Evolutionary conservation across 2,888 invertebrate species (phyloP).

Genomic region (Neria commutata): DNA sequence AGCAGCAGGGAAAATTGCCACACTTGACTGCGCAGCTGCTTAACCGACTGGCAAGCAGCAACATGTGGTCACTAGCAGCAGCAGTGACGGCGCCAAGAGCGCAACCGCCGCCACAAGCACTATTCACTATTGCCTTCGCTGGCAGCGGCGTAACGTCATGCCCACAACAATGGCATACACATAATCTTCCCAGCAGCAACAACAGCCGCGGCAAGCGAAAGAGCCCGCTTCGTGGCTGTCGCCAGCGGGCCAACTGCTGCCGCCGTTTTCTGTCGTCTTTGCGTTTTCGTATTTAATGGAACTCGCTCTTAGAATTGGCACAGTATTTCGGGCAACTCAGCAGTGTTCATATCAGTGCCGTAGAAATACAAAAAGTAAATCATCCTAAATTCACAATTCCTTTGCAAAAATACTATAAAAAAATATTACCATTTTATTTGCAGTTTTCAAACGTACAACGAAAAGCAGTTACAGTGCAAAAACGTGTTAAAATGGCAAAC

Average conservation of each 20-base stretch:
- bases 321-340: slow-evolving; percentile 61
- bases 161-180: slow-evolving; percentile 4
- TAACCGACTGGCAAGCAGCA: slow-evolving; percentile 7
- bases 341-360: slow-evolving; percentile 56
- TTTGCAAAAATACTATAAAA: slow-evolving; percentile 15
- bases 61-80: slow-evolving; percentile 5
- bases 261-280: slow-evolving; percentile 36
- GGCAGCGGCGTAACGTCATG: background rate
- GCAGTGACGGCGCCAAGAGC: background rate
- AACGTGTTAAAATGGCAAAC: slow-evolving; percentile 48
- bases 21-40: slow-evolving; percentile 19
- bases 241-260: slow-evolving; percentile 23
- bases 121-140: background rate
- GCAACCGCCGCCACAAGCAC: slow-evolving; percentile 1
- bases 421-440: slow-evolving; percentile 29
- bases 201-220: slow-evolving; percentile 12
- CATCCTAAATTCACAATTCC: slow-evolving; percentile 16
- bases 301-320: slow-evolving; percentile 59
- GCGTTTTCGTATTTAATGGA: slow-evolving; percentile 57
- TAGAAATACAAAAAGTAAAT: slow-evolving; percentile 47
- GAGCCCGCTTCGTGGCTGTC: slow-evolving; percentile 17
- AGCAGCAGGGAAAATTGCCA: slow-evolving; percentile 4
- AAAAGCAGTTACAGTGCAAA: slow-evolving; percentile 19
- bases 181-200: slow-evolving; percentile 9
- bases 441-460: slow-evolving; percentile 26